Base-by-base conservation (phyloP, 2,888 invertebrate species). In the Aphodius sticticus region DNA sequence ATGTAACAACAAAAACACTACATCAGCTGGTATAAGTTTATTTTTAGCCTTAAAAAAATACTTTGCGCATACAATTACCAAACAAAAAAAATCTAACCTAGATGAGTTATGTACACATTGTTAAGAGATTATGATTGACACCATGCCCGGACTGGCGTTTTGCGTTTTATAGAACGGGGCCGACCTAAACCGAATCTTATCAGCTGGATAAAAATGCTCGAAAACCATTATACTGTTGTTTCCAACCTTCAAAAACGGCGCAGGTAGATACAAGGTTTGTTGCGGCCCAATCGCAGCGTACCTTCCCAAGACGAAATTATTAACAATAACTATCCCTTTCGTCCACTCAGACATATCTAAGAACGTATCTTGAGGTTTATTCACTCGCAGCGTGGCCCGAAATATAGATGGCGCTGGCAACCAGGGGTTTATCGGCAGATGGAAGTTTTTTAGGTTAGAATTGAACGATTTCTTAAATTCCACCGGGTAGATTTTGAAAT, bases 231-330 rank as follows among this genome's bases (percentile, higher is more conserved):
- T 87, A 69, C 85, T 86, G 82, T 89, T 89, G 1, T 77, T 81
- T 15, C 94, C 93, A 15, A 86, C 84, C 71, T 90, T 91, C 69
- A 96, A 91, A 86, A 94, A 92, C 0, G 95, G 93, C 0, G 93
- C 95, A 0, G 97, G 97, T 36, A 97, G 90, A 87, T 96, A 98
- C 0, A 97, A 89, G 0, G 96, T 96, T 81, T 94, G 91, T 88
- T 96, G 95, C 0, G 97, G 97, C 0, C 97, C 97, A 69, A 92
- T 91, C 0, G 91, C 86, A 94, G 96, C 96, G 88, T 97, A 97
- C 72, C 97, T 91, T 0, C 97, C 97, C 37, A 98, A 90, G 87
- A 97, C 96, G 86, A 95, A 93, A 0, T 95, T 96, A 87, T 98
- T 98, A 0, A 98, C 89, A 88, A 96, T 95, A 0, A 95, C 93